These are phyloP conservation scores for Asteroscopus sphinx DNA, from an alignment of 2,888 invertebrate genomes.

Conservation along the genomic window DNA sequence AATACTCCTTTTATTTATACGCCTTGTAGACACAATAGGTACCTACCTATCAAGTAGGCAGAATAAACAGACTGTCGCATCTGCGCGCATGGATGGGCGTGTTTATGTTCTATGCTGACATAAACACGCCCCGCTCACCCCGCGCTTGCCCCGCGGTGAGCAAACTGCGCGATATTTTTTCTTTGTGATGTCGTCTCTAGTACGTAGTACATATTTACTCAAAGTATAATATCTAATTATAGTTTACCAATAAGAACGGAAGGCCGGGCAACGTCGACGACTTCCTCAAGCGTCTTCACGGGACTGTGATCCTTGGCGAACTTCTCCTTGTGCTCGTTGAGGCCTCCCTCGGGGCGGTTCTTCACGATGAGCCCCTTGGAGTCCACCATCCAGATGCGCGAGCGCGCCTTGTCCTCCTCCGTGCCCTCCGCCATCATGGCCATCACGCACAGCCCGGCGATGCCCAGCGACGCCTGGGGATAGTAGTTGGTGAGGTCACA, in stretches of 20 bases:
- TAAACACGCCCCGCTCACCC: no score
- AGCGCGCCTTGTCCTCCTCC: constrained; percentile 93
- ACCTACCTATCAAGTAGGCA: no score
- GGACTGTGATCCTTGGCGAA: constrained; percentile 95
- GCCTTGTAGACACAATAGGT: no score
- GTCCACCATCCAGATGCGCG: constrained; percentile 98
- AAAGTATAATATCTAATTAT: no score
- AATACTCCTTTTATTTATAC: no score
- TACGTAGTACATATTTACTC: no score
- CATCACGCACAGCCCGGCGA: constrained; percentile 97
- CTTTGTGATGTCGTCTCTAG: no score
- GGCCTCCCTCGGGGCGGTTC: constrained; percentile 94
- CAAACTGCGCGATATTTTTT: no score
- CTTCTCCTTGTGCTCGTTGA: constrained; percentile 94
- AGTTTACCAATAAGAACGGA: constrained; percentile 95
- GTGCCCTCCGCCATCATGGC: constrained; percentile 97
- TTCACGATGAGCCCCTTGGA: constrained; percentile 98
- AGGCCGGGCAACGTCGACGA: constrained; percentile 95
- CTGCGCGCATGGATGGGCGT: no score
- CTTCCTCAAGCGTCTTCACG: constrained; percentile 94
- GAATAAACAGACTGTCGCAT: no score
- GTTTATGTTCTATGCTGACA: no score
- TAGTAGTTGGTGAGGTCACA: background rate
- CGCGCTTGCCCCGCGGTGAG: no score
- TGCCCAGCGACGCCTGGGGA: constrained; percentile 96